Conservation (phyloP, 2,113 vertebrate genomes). For the Phylloscopus trochilus region DNA sequence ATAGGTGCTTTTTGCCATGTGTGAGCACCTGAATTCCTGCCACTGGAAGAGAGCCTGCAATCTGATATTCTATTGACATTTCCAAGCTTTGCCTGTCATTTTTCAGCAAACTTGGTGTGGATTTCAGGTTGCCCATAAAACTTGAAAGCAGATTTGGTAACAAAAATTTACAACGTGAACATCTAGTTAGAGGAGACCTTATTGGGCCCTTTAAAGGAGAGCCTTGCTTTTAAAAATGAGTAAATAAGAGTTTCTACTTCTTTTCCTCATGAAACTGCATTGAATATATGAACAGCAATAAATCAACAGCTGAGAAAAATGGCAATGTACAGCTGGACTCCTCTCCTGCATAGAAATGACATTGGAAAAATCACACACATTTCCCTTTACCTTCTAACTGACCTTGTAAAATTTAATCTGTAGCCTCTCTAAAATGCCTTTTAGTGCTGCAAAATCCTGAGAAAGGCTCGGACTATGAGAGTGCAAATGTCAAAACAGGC, state of each 20-base stretch:
- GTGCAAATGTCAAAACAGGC: not conserved
- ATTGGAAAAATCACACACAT: not conserved
- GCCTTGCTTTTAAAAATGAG: not conserved
- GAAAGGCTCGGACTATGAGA: not conserved
- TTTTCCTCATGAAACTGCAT: not conserved
- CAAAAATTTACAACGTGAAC: slow-evolving; percentile 39
- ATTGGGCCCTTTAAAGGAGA: not conserved
- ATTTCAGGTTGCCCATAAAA: slow-evolving; percentile 29
- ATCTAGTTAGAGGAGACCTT: not conserved
- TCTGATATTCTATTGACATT: not conserved
- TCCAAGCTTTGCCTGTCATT: not conserved
- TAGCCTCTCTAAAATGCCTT: not conserved
- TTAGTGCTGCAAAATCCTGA: not conserved
- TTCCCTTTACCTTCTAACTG: slow-evolving; percentile 18
- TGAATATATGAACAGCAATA: slow-evolving; percentile 22
- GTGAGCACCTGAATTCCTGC: not conserved
- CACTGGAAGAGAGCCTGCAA: not conserved
- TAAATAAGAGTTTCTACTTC: not conserved
- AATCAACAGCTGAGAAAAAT: slow-evolving; percentile 1
- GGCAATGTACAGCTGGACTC: not conserved
- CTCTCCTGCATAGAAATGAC: not conserved
- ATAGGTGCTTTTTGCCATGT: not conserved
- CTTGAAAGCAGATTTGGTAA: not conserved
- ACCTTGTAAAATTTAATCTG: not conserved
- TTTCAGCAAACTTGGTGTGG: slow-evolving; percentile 5